Evolutionary conservation across 2,113 vertebrate species (phyloP).

Genomic region (Cinclus mexicanus): DNA sequence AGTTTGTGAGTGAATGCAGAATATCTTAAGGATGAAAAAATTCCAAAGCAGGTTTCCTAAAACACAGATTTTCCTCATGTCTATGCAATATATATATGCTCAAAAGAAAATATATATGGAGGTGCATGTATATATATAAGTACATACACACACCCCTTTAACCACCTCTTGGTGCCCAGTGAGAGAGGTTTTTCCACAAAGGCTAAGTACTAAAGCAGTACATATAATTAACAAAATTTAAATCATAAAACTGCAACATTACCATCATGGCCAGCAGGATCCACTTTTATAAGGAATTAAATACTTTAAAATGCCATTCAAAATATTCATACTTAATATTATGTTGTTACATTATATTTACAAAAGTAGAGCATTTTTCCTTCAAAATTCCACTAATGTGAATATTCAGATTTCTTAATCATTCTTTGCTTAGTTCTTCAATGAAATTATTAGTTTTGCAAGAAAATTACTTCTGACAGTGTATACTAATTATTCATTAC

Average conservation of each 20-base stretch:
- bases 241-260: neutral
- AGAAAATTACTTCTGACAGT: neutral
- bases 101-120: neutral
- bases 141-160: neutral
- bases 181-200: neutral
- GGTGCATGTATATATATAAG: rapidly evolving
- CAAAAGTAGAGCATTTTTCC: neutral
- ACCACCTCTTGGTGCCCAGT: neutral
- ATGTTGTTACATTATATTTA: neutral
- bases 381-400: neutral
- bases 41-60: neutral
- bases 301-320: neutral
- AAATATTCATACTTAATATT: neutral
- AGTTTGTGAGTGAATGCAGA: neutral
- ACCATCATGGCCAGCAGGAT: neutral
- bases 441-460: neutral
- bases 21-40: neutral
- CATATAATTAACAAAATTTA: neutral
- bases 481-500: neutral
- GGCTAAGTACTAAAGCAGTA: neutral
- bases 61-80: neutral
- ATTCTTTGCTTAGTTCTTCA: neutral
- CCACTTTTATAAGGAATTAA: neutral
- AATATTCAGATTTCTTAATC: neutral
- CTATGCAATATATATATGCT: neutral